Conservation (phyloP, 2,888 invertebrate species). For the Acronicta aceris region DNA sequence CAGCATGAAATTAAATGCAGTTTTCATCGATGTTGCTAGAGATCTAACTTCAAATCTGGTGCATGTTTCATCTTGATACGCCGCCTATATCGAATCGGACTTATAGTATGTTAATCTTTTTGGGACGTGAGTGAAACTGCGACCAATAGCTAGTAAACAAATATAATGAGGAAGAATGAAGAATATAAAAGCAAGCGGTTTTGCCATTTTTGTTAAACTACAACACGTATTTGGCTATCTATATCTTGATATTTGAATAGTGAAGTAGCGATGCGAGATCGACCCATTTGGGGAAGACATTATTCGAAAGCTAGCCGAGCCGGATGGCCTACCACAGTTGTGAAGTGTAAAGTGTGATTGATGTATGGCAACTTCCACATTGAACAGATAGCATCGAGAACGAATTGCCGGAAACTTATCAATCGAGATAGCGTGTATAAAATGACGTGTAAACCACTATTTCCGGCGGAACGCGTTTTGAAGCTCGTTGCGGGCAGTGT, state of each 20-base stretch:
- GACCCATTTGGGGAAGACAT: slow-evolving; percentile 17
- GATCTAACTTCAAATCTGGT: too few relatives aligned
- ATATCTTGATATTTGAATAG: slow-evolving; percentile 41
- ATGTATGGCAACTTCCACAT: slow-evolving; percentile 56
- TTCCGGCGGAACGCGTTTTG: slow-evolving; percentile 65
- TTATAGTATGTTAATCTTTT: too few relatives aligned
- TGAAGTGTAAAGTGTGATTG: slow-evolving; percentile 43
- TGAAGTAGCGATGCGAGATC: slow-evolving; percentile 21
- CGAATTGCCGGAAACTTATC: slow-evolving; percentile 68
- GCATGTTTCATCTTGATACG: too few relatives aligned
- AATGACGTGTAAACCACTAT: slow-evolving; percentile 67
- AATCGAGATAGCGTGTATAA: slow-evolving; percentile 64
- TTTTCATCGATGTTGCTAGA: too few relatives aligned
- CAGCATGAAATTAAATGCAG: too few relatives aligned
- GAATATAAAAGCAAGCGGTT: slow-evolving; percentile 19
- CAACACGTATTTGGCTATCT: slow-evolving; percentile 39
- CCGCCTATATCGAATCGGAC: too few relatives aligned
- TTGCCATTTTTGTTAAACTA: slow-evolving; percentile 16
- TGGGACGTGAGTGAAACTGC: too few relatives aligned
- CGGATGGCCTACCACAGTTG: slow-evolving; percentile 38
- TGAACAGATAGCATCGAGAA: slow-evolving; percentile 51
- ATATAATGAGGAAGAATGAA: slow-evolving; percentile 25
- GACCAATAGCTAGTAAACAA: too few relatives aligned
- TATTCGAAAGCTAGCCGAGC: slow-evolving; percentile 39
- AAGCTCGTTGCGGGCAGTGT: slow-evolving; percentile 53